Evolutionary conservation across 1,140 invertebrate species (phyloP), one percentile per base, ranked within the genome.

Genomic region (Oncopodura yosiiana): DNA sequence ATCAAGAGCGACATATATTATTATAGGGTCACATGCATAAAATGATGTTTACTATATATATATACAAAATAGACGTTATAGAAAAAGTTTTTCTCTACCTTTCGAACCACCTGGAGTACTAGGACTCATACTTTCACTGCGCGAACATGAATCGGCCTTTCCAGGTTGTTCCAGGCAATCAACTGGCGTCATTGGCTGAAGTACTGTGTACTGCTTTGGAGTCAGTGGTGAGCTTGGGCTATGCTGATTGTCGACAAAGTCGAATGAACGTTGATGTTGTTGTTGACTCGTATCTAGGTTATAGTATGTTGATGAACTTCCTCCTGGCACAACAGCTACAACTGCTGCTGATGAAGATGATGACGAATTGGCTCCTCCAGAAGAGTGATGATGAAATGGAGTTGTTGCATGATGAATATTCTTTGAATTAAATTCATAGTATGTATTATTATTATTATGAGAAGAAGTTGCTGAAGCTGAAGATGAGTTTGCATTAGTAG

Each of bases 121-220:
- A 71, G 38, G 41, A 63, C 60, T 58, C 70, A 69, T 46, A 71
- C 71, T 29, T 66, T 58, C 62, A 71, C 66, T 66, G 72, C 74
- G 67, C 73, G 72, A 16, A 65, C 64, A 50, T 68, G 68, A 41
- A 69, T 69, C 30, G 58, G 51, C 56, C n/a, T 76, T 64, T 24
- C 75, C 65, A 68, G 74, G 71, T 67, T 62, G 64, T n/a, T n/a
- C n/a, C n/a, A n/a, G n/a, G n/a, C n/a, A n/a, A 71, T 67, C 68
- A 73, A 58, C 68, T 62, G 49, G 65, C 67, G 26, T 68, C 65
- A 26, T 61, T 57, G 37, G 69, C 38, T 6, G 69, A 59, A 63
- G 73, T 71, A 45, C 70, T 70, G 18, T 67, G 69, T 26, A 69
- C 67, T 37, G 66, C 63, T 16, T 68, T 69, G 29, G 68, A 65